A percentile compares a stretch with the other conserved stretches of the same genome.
phyloP scores from a whole-genome alignment of 1,140 invertebrate species.

The Brevipalpus yothersi region DNA sequence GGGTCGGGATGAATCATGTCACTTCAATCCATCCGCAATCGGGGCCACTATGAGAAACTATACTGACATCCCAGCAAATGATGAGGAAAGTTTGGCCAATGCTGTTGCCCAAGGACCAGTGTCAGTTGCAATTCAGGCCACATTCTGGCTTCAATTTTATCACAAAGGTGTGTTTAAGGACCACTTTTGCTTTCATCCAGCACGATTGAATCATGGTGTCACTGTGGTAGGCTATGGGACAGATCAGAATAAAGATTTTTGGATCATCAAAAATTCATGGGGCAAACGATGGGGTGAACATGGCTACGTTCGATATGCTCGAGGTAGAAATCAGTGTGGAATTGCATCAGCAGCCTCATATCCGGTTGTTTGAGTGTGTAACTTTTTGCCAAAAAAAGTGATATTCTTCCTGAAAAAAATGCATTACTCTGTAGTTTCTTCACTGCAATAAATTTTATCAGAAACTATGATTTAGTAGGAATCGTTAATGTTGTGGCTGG shows the following conservation, averaged over 20 bases:
- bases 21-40: conserved; percentile 37
- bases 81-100: conserved; percentile 39
- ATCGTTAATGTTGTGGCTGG: too few relatives aligned
- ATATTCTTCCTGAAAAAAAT: too few relatives aligned
- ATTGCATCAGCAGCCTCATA: conserved; percentile 20
- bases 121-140: conserved; percentile 74
- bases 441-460: too few relatives aligned
- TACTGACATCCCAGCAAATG: conserved; percentile 41
- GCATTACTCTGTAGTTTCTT: too few relatives aligned
- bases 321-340: conserved; percentile 19
- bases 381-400: not conserved
- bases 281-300: conserved; percentile 8
- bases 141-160: conserved; percentile 53
- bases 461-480: too few relatives aligned
- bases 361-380: conserved; percentile 15
- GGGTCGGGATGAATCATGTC: conserved; percentile 25
- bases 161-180: conserved; percentile 35
- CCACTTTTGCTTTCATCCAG: conserved; percentile 26
- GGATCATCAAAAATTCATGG: conserved; percentile 54
- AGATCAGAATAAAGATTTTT: conserved; percentile 20
- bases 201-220: conserved; percentile 61
- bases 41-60: conserved; percentile 63
- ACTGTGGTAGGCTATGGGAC: conserved; percentile 56
- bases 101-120: conserved; percentile 64
- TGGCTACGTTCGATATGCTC: conserved; percentile 21